Evolutionary conservation across 2,888 invertebrate species (phyloP), one percentile per base, ranked within the genome.

Genomic region (Silvanus unidentatus): DNA sequence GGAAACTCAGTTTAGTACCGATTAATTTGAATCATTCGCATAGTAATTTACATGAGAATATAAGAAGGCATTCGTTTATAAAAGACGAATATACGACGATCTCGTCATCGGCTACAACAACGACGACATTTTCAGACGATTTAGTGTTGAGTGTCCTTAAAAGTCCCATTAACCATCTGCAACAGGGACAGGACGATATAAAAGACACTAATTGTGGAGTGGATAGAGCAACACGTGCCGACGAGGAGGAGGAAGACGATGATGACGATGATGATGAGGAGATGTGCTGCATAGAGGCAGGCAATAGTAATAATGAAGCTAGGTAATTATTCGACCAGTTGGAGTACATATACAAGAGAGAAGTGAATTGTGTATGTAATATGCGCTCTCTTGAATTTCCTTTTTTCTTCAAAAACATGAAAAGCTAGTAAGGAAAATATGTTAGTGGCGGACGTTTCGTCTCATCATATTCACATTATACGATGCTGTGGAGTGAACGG

Each of bases 111-210:
- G 3, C 22, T 3, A 22, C 22, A 8, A 22, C 22, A 8, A 22
- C 22, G 8, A 12, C 13, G n/a, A 39, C 47, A 34, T 45, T 40
- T 43, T 32, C 54, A 2, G 78, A 78, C 56, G 79, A 79, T 63
- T 65, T 80, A 52, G 77, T 80, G 37, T 70, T 80, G 47, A 79
- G 79, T 56, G 80, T 80, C 30, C 72, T 79, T 44, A 79, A 79
- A 60, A 75, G 78, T 44, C 80, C 80, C 8, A 68, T 80, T 45
- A 72, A 72, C 56, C 72, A 72, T 63, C 65, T 32, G 4, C n/a
- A n/a, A 5, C 72, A 53, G 66, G 64, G 45, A 59, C 43, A 6
- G 9, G 10, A 32, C 38, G 54, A 55, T 35, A 46, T 50, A 29
- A 44, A 43, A 28, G 55, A 55, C 30, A 52, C 55, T 30, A 50